Conservation (phyloP, 2,797 vertebrate species). For the Pogoniulus pusillus region DNA sequence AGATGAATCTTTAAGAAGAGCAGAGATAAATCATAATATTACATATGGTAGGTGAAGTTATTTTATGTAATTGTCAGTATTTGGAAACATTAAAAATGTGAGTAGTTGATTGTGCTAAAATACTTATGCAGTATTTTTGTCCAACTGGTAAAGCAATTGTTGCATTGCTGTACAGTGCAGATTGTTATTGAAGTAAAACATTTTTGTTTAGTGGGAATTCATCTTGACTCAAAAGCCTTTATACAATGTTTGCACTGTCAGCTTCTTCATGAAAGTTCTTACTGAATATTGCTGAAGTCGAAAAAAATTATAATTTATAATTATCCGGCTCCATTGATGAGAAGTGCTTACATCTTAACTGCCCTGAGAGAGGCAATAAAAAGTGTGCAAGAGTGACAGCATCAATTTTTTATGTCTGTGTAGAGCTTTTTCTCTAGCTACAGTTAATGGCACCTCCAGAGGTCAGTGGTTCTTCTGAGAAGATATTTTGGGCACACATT, state of each 20-base stretch:
- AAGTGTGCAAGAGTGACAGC: neutral
- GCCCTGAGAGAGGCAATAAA: neutral
- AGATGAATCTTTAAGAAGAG: slow-evolving; percentile 94
- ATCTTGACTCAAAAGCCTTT: neutral
- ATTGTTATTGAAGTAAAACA: neutral
- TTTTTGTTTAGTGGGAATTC: neutral
- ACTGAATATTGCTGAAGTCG: neutral
- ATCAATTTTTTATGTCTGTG: neutral
- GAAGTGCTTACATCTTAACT: neutral
- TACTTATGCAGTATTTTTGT: neutral
- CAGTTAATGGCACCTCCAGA: neutral
- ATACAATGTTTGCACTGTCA: neutral
- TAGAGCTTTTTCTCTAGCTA: neutral
- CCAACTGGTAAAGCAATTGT: neutral
- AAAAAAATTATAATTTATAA: too few species aligned
- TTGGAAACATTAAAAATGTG: neutral
- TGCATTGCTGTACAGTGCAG: neutral
- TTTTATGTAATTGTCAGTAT: neutral
- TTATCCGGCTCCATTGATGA: neutral
- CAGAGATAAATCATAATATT: slow-evolving; percentile 98
- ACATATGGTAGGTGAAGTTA: slow-evolving; percentile 88
- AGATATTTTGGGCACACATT: neutral
- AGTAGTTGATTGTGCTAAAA: neutral
- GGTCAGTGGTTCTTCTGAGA: neutral
- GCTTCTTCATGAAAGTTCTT: neutral